phyloP scores from a whole-genome alignment of 2,888 invertebrate genomes.

The Phyllotreta striolata region DNA sequence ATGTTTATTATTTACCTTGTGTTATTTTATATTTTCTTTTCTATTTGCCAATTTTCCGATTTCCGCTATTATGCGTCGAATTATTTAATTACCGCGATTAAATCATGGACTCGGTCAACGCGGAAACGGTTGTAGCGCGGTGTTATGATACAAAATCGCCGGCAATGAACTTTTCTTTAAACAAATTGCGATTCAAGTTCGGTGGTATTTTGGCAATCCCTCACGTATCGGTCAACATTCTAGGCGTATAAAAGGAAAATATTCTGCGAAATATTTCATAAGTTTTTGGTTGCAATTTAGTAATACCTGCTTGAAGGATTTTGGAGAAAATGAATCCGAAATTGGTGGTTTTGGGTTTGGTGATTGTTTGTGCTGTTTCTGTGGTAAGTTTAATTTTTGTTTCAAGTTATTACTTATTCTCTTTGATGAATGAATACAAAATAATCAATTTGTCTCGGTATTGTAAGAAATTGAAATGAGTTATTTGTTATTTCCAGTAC shows the following conservation, averaged over 20 bases:
- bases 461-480: too few species aligned
- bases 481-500: too few species aligned
- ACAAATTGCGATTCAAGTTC: slow-evolving; percentile 33
- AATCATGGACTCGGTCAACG: slow-evolving; percentile 6
- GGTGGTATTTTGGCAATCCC: slow-evolving; percentile 23
- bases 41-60: neutral
- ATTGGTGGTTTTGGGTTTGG: slow-evolving; percentile 9
- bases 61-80: neutral
- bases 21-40: too few species aligned
- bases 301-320: neutral
- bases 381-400: slow-evolving; percentile 20
- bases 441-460: too few species aligned
- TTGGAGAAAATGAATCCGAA: slow-evolving; percentile 5
- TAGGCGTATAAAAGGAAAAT: slow-evolving; percentile 29
- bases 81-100: neutral
- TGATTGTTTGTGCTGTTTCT: slow-evolving; percentile 11
- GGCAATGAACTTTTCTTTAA: slow-evolving; percentile 31
- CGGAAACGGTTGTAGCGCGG: slow-evolving; percentile 13
- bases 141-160: slow-evolving; percentile 24
- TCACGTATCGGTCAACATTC: slow-evolving; percentile 20
- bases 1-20: too few species aligned
- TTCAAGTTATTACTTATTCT: too few species aligned
- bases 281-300: neutral
- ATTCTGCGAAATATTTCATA: neutral
- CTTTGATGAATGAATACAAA: too few species aligned